Evolutionary conservation across 2,888 invertebrate genomes (phyloP), one percentile per base, ranked within the genome.

Genomic region (Slavum lentiscoides): DNA sequence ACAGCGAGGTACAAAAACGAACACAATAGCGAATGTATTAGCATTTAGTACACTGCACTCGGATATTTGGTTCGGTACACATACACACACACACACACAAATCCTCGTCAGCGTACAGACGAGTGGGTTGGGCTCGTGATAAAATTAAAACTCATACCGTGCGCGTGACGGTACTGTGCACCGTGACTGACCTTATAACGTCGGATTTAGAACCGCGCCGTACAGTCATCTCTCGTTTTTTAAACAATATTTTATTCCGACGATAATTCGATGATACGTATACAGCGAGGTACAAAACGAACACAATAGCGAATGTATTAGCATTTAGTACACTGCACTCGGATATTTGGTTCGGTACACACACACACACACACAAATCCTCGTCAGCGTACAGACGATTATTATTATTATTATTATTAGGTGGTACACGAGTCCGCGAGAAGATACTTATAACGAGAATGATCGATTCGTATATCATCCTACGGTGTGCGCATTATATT

Each of bases 41-140:
- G 55, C 37, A 74, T 68, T 68, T 59, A 59, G 75, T 49, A 30
- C 30, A 30, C 30, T 30, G 39, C 30, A 30, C 59, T 68, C 58
- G 67, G 75, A 75, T 68, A 59, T 68, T 75, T 59, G 75, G 75
- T 75, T 75, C 67, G 59, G 67, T 67, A 75, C 67, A 43, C 68
- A 49, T 59, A 59, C 67, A 4, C 30, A 59, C 67, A 75, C 67
- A 43, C 68, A 49, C 59, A 59, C 67, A 4, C 30, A 59, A 59
- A 59, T 68, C 75, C 67, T 75, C 58, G 49, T 75, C 8, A 1
- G 15, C 37, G 9, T 70, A 23, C 30, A 30, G 30, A 30, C 30
- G 17, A 39, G 39, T 58, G 37, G 68, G 55, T 13, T 59, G 43
- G 75, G 74, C 39, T 55, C 19, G 55, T 21, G 55, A 55, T 64